phyloP scores from a whole-genome alignment of 2,113 vertebrate genomes.

The Coregonus clupeaformis region DNA sequence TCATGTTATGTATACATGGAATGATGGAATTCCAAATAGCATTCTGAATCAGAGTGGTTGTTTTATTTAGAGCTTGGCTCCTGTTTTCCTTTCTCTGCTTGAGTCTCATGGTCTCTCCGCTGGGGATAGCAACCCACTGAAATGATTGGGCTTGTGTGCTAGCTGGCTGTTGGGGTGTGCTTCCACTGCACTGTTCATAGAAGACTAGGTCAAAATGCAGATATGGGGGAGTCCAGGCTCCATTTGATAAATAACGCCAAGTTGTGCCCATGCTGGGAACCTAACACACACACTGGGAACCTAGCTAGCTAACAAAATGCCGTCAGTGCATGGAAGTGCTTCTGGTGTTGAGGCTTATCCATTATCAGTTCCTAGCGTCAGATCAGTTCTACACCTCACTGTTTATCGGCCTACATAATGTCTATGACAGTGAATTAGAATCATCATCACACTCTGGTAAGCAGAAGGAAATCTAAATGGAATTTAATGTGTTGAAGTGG shows the following conservation, averaged over 20 bases:
- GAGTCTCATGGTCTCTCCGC: not conserved
- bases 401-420: not conserved
- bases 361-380: constrained; percentile 1
- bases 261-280: constrained; percentile 21
- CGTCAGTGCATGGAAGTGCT: not conserved
- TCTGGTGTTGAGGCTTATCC: not conserved
- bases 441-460: not conserved
- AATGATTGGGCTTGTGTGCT: constrained; percentile 2
- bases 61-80: no score
- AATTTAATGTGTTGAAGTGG: not conserved
- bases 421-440: not conserved
- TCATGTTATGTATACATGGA: no score
- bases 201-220: constrained; percentile 50
- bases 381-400: not conserved
- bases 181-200: not conserved
- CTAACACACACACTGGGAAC: not conserved
- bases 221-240: constrained; percentile 2
- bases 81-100: no score
- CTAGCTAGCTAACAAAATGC: no score
- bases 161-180: constrained; percentile 9
- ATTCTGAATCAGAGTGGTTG: no score
- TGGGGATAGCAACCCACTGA: constrained; percentile 18
- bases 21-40: not conserved
- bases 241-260: constrained; percentile 13
- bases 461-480: not conserved